Conservation (phyloP, 2,888 invertebrate genomes). For the Embidobia sp. region DNA sequence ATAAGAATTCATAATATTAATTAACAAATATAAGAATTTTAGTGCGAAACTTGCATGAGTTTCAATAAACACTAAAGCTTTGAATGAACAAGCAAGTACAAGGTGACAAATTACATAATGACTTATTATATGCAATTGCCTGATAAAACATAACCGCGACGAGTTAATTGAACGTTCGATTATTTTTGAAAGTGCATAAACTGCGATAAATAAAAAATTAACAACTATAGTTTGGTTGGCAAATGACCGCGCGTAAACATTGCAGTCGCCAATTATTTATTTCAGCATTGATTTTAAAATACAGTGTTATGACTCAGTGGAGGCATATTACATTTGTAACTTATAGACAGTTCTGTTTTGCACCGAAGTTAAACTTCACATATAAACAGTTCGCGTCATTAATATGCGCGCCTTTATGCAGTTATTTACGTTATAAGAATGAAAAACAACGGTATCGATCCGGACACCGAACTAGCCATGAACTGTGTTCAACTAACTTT, state of each 20-base stretch:
- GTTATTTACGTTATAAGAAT: conserved; percentile 35
- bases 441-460: conserved; percentile 31
- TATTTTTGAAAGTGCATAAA: conserved; percentile 11
- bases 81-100: no score
- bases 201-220: conserved; percentile 25
- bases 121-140: no score
- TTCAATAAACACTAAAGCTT: no score
- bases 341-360: conserved; percentile 44
- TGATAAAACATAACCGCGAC: conserved; percentile 67
- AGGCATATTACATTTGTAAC: conserved; percentile 39
- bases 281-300: conserved; percentile 33
- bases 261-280: conserved; percentile 26
- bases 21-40: no score
- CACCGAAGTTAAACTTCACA: conserved; percentile 42
- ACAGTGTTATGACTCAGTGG: conserved; percentile 45
- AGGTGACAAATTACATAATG: no score
- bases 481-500: conserved; percentile 33
- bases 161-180: conserved; percentile 7
- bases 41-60: no score
- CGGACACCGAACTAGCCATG: conserved; percentile 21
- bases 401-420: conserved; percentile 17
- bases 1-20: no score
- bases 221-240: conserved; percentile 14
- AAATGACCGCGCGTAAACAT: conserved; percentile 22
- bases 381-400: conserved; percentile 43